phyloP scores from a whole-genome alignment of 1,140 invertebrate species.

The Atopsyche davidsoni region DNA sequence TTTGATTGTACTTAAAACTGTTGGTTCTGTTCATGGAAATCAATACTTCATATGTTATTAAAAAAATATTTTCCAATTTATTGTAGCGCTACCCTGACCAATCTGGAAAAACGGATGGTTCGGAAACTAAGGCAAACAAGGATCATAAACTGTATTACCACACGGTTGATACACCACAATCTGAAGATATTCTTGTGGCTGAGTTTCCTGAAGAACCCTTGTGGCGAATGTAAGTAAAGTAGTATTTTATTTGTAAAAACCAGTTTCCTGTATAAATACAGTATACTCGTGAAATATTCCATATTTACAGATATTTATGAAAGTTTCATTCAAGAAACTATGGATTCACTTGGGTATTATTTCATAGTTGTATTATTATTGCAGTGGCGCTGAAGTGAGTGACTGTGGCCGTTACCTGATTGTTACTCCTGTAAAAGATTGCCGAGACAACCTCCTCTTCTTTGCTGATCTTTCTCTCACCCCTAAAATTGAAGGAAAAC shows the following conservation, averaged over 20 bases:
- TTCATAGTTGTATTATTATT: conserved; percentile 31
- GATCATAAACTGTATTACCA: conserved; percentile 96
- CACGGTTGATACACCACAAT: conserved; percentile 75
- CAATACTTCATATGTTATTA: neutral
- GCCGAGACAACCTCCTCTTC: conserved; percentile 83
- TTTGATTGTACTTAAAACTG: neutral
- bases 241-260: too few species aligned
- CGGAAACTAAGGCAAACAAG: conserved; percentile 78
- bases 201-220: conserved; percentile 90
- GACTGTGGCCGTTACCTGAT: conserved; percentile 89
- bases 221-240: conserved; percentile 87
- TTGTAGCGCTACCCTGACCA: conserved; percentile 61
- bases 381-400: conserved; percentile 72
- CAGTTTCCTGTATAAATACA: too few species aligned
- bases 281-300: too few species aligned
- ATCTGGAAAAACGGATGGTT: conserved; percentile 77
- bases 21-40: neutral
- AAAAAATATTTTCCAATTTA: neutral
- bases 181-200: conserved; percentile 81
- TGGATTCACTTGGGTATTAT: too few species aligned
- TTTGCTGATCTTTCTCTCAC: conserved; percentile 66
- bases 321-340: too few species aligned
- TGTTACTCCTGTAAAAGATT: conserved; percentile 71
- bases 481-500: conserved; percentile 55
- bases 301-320: too few species aligned